A percentile compares a stretch with the other conserved stretches of the same genome.
phyloP scores from a whole-genome alignment of 2,888 invertebrate genomes.

The Diarsia mendica region DNA sequence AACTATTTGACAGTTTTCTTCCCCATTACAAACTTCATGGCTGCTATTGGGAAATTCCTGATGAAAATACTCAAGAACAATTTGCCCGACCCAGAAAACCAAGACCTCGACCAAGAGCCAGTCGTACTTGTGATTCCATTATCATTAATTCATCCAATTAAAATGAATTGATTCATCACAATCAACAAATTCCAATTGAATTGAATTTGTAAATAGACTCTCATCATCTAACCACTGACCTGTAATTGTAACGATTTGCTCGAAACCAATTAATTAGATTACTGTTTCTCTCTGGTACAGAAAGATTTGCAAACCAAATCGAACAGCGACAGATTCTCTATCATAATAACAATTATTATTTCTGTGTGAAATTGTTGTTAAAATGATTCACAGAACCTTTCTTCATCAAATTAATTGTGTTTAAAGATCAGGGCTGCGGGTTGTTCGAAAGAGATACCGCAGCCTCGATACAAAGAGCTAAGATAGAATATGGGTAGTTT shows the following conservation, averaged over 20 bases:
- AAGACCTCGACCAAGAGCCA: too few species aligned
- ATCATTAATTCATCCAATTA: not conserved
- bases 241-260: slow-evolving; percentile 13
- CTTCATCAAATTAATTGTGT: not conserved
- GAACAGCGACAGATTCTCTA: not conserved
- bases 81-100: too few species aligned
- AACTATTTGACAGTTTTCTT: too few species aligned
- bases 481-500: too few species aligned
- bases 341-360: not conserved
- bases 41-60: too few species aligned
- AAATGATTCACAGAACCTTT: not conserved
- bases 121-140: too few species aligned
- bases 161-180: not conserved
- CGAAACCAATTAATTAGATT: slow-evolving; percentile 14
- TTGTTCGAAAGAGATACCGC: too few species aligned
- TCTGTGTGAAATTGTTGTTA: not conserved
- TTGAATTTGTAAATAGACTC: slow-evolving; percentile 10
- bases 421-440: too few species aligned
- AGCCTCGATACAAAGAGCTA: too few species aligned
- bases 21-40: too few species aligned
- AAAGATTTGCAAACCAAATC: slow-evolving; percentile 12
- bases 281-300: not conserved
- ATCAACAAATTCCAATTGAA: slow-evolving; percentile 12
- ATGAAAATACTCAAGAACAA: too few species aligned
- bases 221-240: not conserved